Evolutionary conservation across 2,113 vertebrate genomes (phyloP).

Genomic region (Odobenus rosmarus): DNA sequence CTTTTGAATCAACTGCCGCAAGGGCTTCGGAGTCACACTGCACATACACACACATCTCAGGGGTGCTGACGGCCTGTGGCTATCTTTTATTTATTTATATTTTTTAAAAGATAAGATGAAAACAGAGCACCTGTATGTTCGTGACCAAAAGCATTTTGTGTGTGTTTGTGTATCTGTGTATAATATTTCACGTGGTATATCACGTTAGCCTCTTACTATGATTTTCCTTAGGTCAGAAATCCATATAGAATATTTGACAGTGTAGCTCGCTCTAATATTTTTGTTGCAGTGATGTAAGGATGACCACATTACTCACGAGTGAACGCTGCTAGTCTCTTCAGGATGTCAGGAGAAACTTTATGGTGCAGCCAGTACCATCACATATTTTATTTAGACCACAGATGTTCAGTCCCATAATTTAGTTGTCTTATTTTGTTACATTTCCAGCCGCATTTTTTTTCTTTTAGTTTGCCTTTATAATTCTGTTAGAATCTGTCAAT

Average conservation of each 20-base stretch:
- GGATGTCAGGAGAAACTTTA: neutral
- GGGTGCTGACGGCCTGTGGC: neutral
- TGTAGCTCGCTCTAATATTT: neutral
- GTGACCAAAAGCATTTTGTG: neutral
- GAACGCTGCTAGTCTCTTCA: neutral
- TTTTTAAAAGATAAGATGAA: neutral
- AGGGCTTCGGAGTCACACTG: neutral
- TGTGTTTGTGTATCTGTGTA: neutral
- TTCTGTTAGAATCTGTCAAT: neutral
- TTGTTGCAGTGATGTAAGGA: neutral
- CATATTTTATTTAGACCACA: slow-evolving; percentile 26
- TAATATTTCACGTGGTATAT: neutral
- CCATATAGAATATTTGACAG: neutral
- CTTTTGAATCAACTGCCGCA: neutral
- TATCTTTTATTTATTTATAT: neutral
- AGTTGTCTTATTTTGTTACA: neutral
- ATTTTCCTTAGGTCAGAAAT: slow-evolving; percentile 31
- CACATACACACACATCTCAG: neutral
- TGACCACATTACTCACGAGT: neutral
- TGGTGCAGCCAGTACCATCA: neutral
- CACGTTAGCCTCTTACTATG: neutral
- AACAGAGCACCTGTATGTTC: neutral
- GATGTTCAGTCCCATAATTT: slow-evolving; percentile 32
- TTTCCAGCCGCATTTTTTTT: neutral
- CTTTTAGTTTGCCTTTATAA: neutral